A percentile compares a stretch with the other conserved stretches of the same genome.
phyloP scores from a whole-genome alignment of 2,113 vertebrate genomes.

The Bufo gargarizans region DNA sequence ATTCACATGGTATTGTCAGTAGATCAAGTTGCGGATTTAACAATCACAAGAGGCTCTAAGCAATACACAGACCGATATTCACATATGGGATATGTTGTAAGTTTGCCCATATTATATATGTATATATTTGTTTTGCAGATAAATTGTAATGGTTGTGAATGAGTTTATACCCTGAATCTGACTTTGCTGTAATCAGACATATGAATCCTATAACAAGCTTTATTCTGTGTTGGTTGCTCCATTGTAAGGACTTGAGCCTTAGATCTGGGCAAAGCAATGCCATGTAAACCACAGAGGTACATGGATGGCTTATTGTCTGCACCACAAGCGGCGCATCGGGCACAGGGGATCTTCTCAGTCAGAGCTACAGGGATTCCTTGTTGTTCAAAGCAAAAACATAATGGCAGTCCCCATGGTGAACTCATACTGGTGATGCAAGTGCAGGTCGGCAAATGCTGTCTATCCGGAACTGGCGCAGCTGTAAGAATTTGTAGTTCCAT shows the following conservation, averaged over 20 bases:
- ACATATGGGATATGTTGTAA: no score
- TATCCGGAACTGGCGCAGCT: neutral
- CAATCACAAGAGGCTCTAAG: no score
- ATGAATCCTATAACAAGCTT: neutral
- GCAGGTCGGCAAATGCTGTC: neutral
- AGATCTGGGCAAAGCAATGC: neutral
- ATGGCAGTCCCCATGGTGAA: neutral
- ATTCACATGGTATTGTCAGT: no score
- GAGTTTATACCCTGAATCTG: no score
- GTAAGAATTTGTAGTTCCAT: neutral
- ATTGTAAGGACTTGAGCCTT: neutral
- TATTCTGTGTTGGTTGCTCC: neutral
- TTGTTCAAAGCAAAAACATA: neutral
- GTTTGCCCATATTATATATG: no score
- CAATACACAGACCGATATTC: no score
- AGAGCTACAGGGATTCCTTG: neutral
- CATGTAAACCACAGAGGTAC: neutral
- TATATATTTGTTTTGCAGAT: no score
- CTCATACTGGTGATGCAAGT: conserved; percentile 4
- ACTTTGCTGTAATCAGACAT: neutral
- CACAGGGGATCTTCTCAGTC: neutral
- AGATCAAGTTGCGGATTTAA: no score
- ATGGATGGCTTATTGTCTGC: neutral
- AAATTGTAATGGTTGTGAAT: no score
- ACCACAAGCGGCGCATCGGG: neutral